Percentiles rank a stretch among this genome's conserved stretches.
phyloP scores from a whole-genome alignment of 2,797 vertebrate genomes.

The Natrix natrix region DNA sequence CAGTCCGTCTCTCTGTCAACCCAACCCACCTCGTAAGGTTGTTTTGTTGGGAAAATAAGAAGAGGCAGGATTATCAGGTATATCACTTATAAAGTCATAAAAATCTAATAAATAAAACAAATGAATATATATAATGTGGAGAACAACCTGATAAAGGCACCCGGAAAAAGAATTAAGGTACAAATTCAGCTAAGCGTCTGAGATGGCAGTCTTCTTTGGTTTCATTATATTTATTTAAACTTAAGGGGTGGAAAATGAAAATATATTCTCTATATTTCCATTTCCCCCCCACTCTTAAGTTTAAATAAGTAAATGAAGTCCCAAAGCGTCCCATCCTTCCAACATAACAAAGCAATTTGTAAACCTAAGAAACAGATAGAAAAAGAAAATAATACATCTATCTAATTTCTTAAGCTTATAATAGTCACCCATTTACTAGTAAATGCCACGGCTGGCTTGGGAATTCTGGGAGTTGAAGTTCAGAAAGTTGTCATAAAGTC shows the following conservation, averaged over 20 bases:
- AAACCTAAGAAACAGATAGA: background rate
- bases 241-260: background rate
- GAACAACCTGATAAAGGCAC: background rate
- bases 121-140: background rate
- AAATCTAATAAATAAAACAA: background rate
- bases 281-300: too few relatives aligned
- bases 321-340: background rate
- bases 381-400: background rate
- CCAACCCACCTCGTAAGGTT: too few relatives aligned
- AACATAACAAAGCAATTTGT: background rate
- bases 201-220: background rate
- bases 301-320: background rate
- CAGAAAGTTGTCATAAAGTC: background rate
- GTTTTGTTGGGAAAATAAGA: too few relatives aligned
- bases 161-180: background rate
- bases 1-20: too few relatives aligned
- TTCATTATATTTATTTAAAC: background rate
- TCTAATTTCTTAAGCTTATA: background rate
- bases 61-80: too few relatives aligned
- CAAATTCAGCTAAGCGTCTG: background rate
- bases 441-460: background rate
- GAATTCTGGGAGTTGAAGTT: background rate
- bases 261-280: background rate
- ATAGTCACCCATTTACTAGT: background rate
- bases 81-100: background rate